These are phyloP conservation scores for Diacarnus erythraeanus DNA, from an alignment of 37 sponge, comb jelly and placozoan species.

Conservation along the genomic window DNA sequence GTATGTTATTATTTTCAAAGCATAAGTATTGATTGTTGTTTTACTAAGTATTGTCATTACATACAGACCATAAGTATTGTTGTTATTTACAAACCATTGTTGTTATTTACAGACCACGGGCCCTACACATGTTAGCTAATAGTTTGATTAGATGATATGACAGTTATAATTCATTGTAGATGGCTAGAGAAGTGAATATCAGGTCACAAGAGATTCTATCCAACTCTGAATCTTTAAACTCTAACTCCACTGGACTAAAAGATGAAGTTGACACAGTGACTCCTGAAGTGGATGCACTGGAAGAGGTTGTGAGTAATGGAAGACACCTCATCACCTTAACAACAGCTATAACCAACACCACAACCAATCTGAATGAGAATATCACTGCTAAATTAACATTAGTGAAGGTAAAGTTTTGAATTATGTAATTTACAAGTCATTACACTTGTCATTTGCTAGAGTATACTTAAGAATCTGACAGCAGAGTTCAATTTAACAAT, in stretches of 20 bases:
- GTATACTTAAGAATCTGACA: neutral
- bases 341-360: constrained; percentile 4
- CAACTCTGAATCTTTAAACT: constrained; percentile 1
- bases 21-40: too few species aligned
- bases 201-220: neutral
- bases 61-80: too few species aligned
- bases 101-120: too few species aligned
- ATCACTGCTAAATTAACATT: neutral
- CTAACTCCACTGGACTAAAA: neutral
- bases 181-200: neutral
- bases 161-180: too few species aligned
- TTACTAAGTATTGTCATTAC: too few species aligned
- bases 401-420: neutral
- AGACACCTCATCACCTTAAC: constrained; percentile 4
- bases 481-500: neutral
- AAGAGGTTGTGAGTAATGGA: constrained; percentile 12
- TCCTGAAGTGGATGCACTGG: constrained; percentile 1
- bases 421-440: neutral
- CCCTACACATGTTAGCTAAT: too few species aligned
- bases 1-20: too few species aligned
- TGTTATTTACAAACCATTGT: too few species aligned
- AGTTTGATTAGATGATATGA: too few species aligned
- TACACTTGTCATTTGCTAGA: neutral
- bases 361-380: neutral
- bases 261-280: neutral